Evolutionary conservation across 2,888 invertebrate genomes (phyloP), one percentile per base, ranked within the genome.

Genomic region (Drosophila setosimentum): DNA sequence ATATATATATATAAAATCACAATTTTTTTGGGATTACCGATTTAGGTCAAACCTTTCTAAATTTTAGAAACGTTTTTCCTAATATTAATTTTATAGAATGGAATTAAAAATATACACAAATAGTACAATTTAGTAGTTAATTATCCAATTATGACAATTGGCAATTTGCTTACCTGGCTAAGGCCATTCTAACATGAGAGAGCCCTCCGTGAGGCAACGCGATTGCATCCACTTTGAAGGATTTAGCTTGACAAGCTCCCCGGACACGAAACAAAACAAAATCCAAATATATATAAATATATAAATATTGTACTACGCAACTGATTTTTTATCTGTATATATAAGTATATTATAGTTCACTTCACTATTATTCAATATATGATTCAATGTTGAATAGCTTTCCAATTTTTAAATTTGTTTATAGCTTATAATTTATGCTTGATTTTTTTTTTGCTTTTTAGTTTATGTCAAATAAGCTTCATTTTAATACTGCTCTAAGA

Each of bases 111-210:
- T 42, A 5, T 11, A 6, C 21, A 6, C 11, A 21, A 21, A 42
- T 11, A 11, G 21, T 11, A 11, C 5, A 21, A 3, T 21, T 16
- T 4, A 45, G 16, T 45, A 16, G 45, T 24, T 16, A 16, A 24
- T 45, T 24, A 45, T 16, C 21, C 21, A 24, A 45, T 24, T 24
- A 24, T 16, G 11, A 49, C 18, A 49, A 29, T 24, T 37, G 29
- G 13, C 27, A 37, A 29, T 29, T 40, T 40, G 93, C 94, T 94
- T 94, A 95, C 95, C 95, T 95, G 93, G 95, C 95, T 93, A 95
- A 94, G 93, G 95, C 95, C 95, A 95, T 95, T 94, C 95, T 95
- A 93, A 94, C 95, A 95, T 95, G 94, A 93, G 94, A 94, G 92
- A 94, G 94, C 94, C 94, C 94, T 92, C 94, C 94, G 91, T 93